phyloP scores from a whole-genome alignment of 2,113 vertebrate genomes.

The Carassius gibelio region DNA sequence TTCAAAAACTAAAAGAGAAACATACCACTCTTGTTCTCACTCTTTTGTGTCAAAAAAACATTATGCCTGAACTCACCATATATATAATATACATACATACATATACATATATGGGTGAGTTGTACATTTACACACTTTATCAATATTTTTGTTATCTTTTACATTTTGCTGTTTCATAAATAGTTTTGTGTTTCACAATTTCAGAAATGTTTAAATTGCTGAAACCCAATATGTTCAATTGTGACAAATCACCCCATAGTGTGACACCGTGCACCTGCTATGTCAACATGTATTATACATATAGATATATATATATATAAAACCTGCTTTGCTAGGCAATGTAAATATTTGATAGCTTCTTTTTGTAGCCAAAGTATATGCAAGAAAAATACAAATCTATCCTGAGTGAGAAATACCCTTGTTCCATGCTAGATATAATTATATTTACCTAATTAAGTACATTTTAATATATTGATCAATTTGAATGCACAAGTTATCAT shows the following conservation, averaged over 20 bases:
- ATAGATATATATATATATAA: background rate
- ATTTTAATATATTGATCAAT: background rate
- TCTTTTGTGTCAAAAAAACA: background rate
- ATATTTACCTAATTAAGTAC: background rate
- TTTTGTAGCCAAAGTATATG: background rate
- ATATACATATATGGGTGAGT: too few relatives aligned
- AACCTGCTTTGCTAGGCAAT: background rate
- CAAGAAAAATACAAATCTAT: background rate
- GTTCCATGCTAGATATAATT: background rate
- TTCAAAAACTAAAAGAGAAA: constrained; percentile 17
- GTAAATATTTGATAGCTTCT: background rate
- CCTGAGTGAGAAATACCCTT: background rate
- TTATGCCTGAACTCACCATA: background rate
- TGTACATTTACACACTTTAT: too few relatives aligned
- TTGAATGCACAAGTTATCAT: background rate
- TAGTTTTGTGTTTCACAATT: background rate
- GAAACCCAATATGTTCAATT: background rate
- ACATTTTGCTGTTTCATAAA: background rate
- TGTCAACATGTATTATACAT: background rate
- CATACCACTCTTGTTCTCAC: constrained; percentile 13
- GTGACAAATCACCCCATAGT: background rate
- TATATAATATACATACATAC: background rate
- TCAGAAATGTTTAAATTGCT: background rate
- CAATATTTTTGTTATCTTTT: background rate
- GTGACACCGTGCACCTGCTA: background rate